Evolutionary conservation across 1,140 invertebrate genomes (phyloP), one percentile per base, ranked within the genome.

Genomic region (Papilio glaucus): DNA sequence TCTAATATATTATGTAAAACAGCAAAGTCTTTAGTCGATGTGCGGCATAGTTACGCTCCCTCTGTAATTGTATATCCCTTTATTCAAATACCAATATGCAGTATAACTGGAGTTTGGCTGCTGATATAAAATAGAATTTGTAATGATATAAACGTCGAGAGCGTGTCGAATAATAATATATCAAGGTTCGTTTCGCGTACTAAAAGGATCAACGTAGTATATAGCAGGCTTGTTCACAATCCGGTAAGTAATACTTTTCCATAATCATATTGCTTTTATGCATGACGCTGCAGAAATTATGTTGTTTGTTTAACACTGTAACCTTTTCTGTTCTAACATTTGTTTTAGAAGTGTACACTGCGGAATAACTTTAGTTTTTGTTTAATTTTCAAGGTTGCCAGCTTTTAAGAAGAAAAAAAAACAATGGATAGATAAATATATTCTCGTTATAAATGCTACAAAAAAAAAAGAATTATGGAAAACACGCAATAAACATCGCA

Each of bases 101-200:
- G 18, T 53, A 53, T 53, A 53, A 53, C 49, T 24, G 21, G 49
- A 9, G 3, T 53, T 53, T 53, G 49, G 24, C 49, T 53, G 49
- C 49, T 53, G 49, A 53, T 0, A 53, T 53, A 53, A 53, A 53
- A 24, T 53, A 53, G 49, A 53, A 10, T 53, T 53, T 53, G 49
- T 53, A 53, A 53, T 53, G 21, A 53, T 12, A 24, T 53, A 21
- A 53, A 53, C 10, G 18, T 53, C 49, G n/a, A 13, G 18, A 8
- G 18, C 18, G 8, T 53, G 49, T 53, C 49, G 49, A 53, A 53
- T 53, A 53, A 45, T 15, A 18, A 53, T 24, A 53, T 24, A 24
- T 24, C 49, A 53, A 33, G 2, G 2, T 53, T 53, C 49, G 18
- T 4, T 10, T 24, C 8, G 15, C 5, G 15, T 45, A 7, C 4